Evolutionary conservation across 2,888 invertebrate species (phyloP), one percentile per base, ranked within the genome.

Genomic region (Latheticus oryzae): DNA sequence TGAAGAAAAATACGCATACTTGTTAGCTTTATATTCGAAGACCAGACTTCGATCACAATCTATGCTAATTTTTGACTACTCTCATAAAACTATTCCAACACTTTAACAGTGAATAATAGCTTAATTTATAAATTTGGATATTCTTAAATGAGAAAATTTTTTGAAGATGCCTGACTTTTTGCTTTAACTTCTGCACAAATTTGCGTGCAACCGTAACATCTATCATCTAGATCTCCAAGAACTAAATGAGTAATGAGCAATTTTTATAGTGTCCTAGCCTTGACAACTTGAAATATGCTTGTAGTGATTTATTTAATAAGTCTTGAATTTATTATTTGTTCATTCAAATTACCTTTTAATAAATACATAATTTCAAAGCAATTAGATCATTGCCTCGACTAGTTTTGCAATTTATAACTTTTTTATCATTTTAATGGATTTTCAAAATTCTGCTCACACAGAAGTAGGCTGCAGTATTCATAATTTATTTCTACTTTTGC

Each of bases 21-120:
- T 72, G 69, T 72, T n/a, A n/a, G 59, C 67, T 70, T 70, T 71
- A 72, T 72, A 9, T 28, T 28, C 28, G 28, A 24, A 9, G 64
- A 67, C 52, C 67, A 60, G 67, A 66, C 68, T 63, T 45, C 69
- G 72, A 72, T 72, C 63, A 62, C 69, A 69, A 72, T 72, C 72
- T 57, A 55, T 59, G 55, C 32, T 65, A 64, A 68, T 69, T 33
- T 13, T 28, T 30, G 21, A 1, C 13, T 13, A 19, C 53, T 35
- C 40, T 40, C 51, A 42, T 28, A 37, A 52, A 15, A 13, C 32
- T 11, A n/a, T 28, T 15, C 24, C 26, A 37, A 32, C 51, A 52
- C 38, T 40, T 33, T 37, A 40, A 23, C 26, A 53, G n/a, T 53
- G 8, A 52, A 28, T 52, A 52, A 52, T 52, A 17, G 43, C 53